Conservation (phyloP, 2,888 invertebrate species). For the Metalampra italica region DNA sequence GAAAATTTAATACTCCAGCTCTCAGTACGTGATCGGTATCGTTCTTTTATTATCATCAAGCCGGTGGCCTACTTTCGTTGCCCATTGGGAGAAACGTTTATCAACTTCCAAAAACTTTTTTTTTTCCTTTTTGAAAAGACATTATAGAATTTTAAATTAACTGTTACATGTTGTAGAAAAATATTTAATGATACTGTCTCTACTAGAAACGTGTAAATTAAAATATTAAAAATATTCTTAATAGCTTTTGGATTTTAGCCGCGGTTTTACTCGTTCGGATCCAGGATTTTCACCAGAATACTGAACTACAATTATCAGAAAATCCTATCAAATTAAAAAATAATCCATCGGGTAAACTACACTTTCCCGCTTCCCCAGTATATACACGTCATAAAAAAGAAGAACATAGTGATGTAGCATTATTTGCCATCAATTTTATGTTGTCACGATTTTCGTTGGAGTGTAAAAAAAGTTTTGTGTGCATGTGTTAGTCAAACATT, state of each 20-base stretch:
- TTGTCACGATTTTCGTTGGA: slow-evolving; percentile 8
- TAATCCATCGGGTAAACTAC: too few relatives aligned
- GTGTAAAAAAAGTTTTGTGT: neutral
- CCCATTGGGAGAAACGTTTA: slow-evolving; percentile 38
- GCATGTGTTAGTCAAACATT: slow-evolving; percentile 3
- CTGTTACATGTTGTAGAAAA: slow-evolving; percentile 33
- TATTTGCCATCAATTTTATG: slow-evolving; percentile 23
- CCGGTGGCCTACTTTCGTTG: slow-evolving; percentile 62
- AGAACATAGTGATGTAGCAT: too few relatives aligned
- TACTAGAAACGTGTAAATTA: too few relatives aligned
- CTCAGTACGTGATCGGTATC: slow-evolving; percentile 67
- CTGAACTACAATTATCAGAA: too few relatives aligned
- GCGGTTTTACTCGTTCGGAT: too few relatives aligned
- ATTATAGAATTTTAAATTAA: slow-evolving; percentile 48
- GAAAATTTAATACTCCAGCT: slow-evolving; percentile 67
- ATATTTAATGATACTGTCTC: slow-evolving; percentile 7
- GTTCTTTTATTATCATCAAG: slow-evolving; percentile 50
- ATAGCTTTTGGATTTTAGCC: too few relatives aligned
- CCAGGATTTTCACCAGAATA: too few relatives aligned
- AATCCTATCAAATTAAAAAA: too few relatives aligned
- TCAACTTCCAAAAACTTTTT: slow-evolving; percentile 25
- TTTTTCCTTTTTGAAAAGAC: slow-evolving; percentile 30
- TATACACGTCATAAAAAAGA: too few relatives aligned
- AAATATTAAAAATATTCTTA: too few relatives aligned
- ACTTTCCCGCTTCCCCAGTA: too few relatives aligned